These are phyloP conservation scores for Drosophila mulleri DNA, from an alignment of 2,888 invertebrate species.

Conservation along the genomic window DNA sequence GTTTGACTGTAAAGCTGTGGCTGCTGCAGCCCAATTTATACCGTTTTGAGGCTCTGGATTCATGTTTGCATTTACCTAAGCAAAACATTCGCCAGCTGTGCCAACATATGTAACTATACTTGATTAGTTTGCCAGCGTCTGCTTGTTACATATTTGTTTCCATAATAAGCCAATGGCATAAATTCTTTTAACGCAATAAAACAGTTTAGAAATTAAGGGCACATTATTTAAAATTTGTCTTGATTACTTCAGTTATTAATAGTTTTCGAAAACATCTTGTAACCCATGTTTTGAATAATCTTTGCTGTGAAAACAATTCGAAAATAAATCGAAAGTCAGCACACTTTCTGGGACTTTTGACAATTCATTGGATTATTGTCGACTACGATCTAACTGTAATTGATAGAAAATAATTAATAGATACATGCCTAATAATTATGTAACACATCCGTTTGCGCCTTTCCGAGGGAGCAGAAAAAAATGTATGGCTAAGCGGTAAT, in stretches of 20 bases:
- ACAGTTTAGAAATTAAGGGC: background rate
- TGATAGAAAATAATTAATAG: background rate
- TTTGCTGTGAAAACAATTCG: too few relatives aligned
- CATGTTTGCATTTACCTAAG: background rate
- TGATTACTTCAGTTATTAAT: background rate
- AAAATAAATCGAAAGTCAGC: too few relatives aligned
- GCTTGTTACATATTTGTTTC: background rate
- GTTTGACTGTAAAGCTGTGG: too few relatives aligned
- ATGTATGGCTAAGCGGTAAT: too few relatives aligned
- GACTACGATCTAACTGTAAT: background rate
- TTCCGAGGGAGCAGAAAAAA: too few relatives aligned
- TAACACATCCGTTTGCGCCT: too few relatives aligned
- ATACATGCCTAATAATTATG: too few relatives aligned
- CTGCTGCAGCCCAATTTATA: too few relatives aligned
- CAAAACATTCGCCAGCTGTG: conserved; percentile 9
- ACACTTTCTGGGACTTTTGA: too few relatives aligned
- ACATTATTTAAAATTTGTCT: background rate
- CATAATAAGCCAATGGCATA: background rate
- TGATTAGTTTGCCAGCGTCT: background rate
- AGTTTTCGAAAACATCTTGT: background rate
- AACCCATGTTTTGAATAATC: too few relatives aligned
- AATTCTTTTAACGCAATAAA: background rate
- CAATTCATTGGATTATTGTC: background rate
- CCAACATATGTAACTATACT: conserved; percentile 2
- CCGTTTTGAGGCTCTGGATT: background rate